Evolutionary conservation across 2,113 vertebrate genomes (phyloP).

Genomic region (Tamias sibiricus): DNA sequence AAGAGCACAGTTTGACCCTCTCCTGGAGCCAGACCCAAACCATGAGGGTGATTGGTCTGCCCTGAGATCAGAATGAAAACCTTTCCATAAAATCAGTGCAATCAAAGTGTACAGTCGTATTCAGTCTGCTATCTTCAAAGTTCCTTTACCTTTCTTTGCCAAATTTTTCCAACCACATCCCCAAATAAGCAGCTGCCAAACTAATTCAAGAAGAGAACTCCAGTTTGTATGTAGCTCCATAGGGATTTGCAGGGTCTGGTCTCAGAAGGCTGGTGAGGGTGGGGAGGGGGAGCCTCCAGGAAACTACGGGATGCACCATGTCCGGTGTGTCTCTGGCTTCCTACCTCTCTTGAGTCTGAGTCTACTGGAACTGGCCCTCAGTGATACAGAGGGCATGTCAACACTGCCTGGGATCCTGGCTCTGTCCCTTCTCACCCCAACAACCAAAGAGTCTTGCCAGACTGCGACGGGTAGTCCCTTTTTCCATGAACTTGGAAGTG

Average conservation of each 20-base stretch:
- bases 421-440: neutral
- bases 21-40: neutral
- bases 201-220: neutral
- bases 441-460: too few relatives aligned
- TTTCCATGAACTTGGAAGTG: neutral
- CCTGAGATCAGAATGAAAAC: neutral
- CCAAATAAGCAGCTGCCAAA: neutral
- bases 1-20: neutral
- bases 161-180: too few relatives aligned
- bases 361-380: accelerated
- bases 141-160: neutral
- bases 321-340: neutral
- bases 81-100: too few relatives aligned
- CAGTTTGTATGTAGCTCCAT: neutral
- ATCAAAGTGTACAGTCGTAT: accelerated
- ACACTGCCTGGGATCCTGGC: neutral
- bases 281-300: accelerated
- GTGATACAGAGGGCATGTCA: accelerated
- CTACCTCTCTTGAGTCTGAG: neutral
- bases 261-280: neutral
- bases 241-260: accelerated
- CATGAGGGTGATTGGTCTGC: too few relatives aligned
- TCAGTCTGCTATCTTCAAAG: neutral
- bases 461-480: neutral
- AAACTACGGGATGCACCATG: accelerated